Evolutionary conservation across 1,140 invertebrate species (phyloP).

Genomic region (Danaus melanippus): DNA sequence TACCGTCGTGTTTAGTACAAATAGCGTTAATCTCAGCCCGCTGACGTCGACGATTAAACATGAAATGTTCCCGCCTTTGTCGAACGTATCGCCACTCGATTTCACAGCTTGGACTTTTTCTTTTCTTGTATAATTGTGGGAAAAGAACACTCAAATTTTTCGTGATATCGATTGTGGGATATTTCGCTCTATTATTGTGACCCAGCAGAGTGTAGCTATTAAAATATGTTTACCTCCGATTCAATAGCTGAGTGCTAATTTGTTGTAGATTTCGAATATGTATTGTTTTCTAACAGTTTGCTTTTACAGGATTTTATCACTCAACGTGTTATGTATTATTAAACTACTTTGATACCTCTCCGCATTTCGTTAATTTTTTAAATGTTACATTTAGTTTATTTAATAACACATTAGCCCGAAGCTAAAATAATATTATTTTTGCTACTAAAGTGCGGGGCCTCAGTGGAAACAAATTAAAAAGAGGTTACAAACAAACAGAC

Average conservation of each 20-base stretch:
- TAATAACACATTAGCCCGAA: no score
- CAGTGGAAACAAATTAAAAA: no score
- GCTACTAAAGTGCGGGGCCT: no score
- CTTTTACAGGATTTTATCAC: no score
- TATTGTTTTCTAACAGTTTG: not conserved
- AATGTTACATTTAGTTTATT: no score
- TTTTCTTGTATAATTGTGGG: constrained; percentile 59
- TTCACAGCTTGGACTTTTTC: constrained; percentile 29
- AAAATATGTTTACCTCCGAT: constrained; percentile 37
- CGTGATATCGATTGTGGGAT: constrained; percentile 49
- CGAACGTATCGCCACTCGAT: constrained; percentile 47
- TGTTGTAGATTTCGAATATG: constrained; percentile 13
- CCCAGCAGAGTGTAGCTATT: constrained; percentile 28
- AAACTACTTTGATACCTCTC: no score
- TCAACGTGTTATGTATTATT: no score
- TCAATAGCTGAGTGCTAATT: constrained; percentile 37
- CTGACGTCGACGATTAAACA: constrained; percentile 46
- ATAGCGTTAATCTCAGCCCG: constrained; percentile 53
- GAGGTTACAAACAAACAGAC: no score
- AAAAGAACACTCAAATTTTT: constrained; percentile 51
- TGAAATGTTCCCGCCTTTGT: constrained; percentile 47
- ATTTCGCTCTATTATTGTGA: constrained; percentile 28
- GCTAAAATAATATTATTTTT: no score
- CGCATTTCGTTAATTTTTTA: no score
- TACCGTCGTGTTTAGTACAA: constrained; percentile 50